Percentiles rank a stretch among this genome's conserved stretches.
Evolutionary conservation across 2,888 invertebrate genomes (phyloP).

Genomic region (Acronicta alni): DNA sequence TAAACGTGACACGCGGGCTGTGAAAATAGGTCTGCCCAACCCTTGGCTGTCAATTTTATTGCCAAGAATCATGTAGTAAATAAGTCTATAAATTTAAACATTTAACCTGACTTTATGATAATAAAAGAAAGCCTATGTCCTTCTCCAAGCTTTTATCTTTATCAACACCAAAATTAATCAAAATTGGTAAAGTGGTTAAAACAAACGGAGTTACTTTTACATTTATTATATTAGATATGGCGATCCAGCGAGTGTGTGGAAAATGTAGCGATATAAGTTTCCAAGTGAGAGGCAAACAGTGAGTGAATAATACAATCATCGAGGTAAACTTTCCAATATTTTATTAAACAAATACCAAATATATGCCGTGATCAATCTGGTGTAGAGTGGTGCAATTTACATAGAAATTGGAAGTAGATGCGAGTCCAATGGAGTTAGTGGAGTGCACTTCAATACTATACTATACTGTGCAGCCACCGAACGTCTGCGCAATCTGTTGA

Average conservation of each 20-base stretch:
- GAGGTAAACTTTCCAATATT: slow-evolving; percentile 4
- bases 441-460: slow-evolving; percentile 31
- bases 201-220: no score
- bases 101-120: no score
- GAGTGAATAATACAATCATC: slow-evolving; percentile 3
- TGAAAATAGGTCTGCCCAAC: slow-evolving; percentile 11
- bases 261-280: no score
- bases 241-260: no score
- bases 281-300: no score
- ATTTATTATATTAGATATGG: no score
- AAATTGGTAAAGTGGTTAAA: no score
- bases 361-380: slow-evolving; percentile 41
- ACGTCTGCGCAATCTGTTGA: slow-evolving; percentile 18
- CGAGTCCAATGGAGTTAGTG: slow-evolving; percentile 44
- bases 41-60: not conserved
- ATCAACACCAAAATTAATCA: no score
- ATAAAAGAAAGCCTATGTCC: no score
- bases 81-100: not conserved
- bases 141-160: no score
- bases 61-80: not conserved
- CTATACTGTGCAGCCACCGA: slow-evolving; percentile 2
- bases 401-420: slow-evolving; percentile 55
- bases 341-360: slow-evolving; percentile 14
- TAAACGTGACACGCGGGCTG: slow-evolving; percentile 16
- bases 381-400: slow-evolving; percentile 44